Base-by-base conservation (phyloP, 1,140 invertebrate genomes). In the Pseudomyrmex gracilis region DNA sequence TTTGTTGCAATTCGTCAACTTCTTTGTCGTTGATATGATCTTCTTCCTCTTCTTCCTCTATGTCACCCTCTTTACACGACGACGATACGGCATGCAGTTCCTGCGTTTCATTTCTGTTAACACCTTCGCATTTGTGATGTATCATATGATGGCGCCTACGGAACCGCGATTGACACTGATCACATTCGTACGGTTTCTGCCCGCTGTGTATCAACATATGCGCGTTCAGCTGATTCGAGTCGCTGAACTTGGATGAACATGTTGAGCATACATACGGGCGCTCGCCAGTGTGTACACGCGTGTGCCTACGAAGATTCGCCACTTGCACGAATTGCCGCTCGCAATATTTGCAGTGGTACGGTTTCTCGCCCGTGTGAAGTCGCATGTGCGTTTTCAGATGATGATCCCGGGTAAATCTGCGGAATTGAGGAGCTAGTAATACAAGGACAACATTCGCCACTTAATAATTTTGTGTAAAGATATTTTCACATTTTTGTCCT, bases 281-380 rank as follows among this genome's bases (percentile, higher is more conserved):
- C 93, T 99, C 99, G 0, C 99, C 98, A 0, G 99, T 99, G 92
- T 99, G 99, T 0, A 99, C 98, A 22, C 98, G 96, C 24, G 99
- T 94, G 90, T 99, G 99, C 2, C 99, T 96, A 8, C 99, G 95
- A 0, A 99, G 95, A 93, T 99, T 99, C 24, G 98, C 98, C 17
- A 98, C 98, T 93, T 99, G 98, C 5, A 99, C 98, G 92, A 99
- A 99, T 89, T 98, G 97, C 1, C 98, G 95, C 58, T 98, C 97
- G 94, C 98, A 99, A 92, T 98, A 97, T 20, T 96, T 96, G 94
- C 98, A 99, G 87, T 97, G 96, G 91, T 98, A 99, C 0, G 98
- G 98, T 88, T 98, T 98, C 92, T 99, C 98, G 5, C 98, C 98
- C 0, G 98, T 99, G 93, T 99, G 98, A 49, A 99, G 94, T 9